These are phyloP conservation scores for Tamias sibiricus DNA, from an alignment of 2,113 vertebrate species.

Conservation along the genomic window DNA sequence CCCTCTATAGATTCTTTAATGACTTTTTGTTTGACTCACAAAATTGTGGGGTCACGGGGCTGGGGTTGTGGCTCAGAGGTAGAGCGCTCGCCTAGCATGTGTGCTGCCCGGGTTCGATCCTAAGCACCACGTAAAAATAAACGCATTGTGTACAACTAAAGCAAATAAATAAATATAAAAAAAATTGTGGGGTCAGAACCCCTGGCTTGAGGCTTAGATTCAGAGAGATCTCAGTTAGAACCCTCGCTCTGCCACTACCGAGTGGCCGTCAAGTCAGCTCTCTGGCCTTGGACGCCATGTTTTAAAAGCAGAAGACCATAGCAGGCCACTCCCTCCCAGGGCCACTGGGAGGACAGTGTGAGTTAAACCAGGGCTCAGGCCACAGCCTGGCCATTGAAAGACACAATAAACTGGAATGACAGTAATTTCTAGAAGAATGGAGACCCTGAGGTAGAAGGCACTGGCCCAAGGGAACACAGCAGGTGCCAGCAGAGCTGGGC, in stretches of 20 bases:
- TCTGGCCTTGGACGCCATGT: not conserved
- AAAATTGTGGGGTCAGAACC: not conserved
- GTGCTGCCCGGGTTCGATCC: too few relatives aligned
- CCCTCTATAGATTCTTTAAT: not conserved
- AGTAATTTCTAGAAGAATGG: not conserved
- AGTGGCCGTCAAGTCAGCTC: too few relatives aligned
- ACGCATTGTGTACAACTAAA: too few relatives aligned
- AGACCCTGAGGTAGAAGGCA: not conserved
- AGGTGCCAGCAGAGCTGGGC: not conserved
- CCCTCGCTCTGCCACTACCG: not conserved
- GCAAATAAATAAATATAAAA: too few relatives aligned
- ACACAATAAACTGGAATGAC: not conserved
- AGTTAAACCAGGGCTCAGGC: not conserved
- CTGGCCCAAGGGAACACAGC: not conserved
- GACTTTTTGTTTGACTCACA: not conserved
- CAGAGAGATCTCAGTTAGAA: not conserved
- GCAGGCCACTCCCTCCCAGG: not conserved
- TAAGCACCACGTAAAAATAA: too few relatives aligned
- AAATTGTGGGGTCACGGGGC: too few relatives aligned
- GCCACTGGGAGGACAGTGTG: not conserved
- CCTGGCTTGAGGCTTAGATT: not conserved
- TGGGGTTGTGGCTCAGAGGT: too few relatives aligned
- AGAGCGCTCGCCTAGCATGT: too few relatives aligned
- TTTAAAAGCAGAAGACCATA: not conserved
- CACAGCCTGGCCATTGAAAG: not conserved